A percentile compares a stretch with the other conserved stretches of the same genome.
Evolutionary conservation across 2,888 invertebrate genomes (phyloP).

Genomic region (Eledone cirrhosa): DNA sequence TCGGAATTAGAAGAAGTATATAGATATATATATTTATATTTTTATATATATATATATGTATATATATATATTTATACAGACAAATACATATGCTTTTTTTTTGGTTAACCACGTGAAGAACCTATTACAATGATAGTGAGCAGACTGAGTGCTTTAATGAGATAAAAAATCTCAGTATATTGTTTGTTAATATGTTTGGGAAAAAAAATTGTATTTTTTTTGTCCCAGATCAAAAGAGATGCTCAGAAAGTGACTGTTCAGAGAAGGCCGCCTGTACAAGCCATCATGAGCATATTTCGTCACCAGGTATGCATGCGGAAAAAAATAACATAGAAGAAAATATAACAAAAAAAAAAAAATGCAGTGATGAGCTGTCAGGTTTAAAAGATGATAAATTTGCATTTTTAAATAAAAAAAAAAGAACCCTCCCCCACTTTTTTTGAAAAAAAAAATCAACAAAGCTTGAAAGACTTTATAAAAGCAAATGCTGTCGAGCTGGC

Average conservation of each 20-base stretch:
- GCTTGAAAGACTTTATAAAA: constrained; percentile 30
- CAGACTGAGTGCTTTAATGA: too few relatives aligned
- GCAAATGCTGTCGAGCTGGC: constrained; percentile 26
- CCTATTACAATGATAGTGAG: too few relatives aligned
- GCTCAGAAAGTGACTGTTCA: neutral
- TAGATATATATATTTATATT: too few relatives aligned
- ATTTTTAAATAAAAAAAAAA: constrained; percentile 16
- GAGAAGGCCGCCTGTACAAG: constrained; percentile 23
- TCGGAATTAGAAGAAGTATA: too few relatives aligned
- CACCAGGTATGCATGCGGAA: neutral
- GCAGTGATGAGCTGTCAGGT: constrained; percentile 26
- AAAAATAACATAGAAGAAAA: neutral
- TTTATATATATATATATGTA: too few relatives aligned
- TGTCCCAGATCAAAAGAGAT: too few relatives aligned
- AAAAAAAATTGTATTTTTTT: too few relatives aligned
- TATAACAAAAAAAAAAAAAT: neutral
- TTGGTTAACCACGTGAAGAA: too few relatives aligned
- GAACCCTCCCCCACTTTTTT: neutral
- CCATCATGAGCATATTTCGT: constrained; percentile 10
- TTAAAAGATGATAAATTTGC: constrained; percentile 26
- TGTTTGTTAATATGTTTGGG: too few relatives aligned
- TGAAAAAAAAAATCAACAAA: constrained; percentile 27
- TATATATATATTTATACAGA: too few relatives aligned
- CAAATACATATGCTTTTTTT: too few relatives aligned
- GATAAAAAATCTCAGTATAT: too few relatives aligned